These are phyloP conservation scores for Dolomedes plantarius DNA, from an alignment of 2,888 invertebrate genomes.

Conservation along the genomic window DNA sequence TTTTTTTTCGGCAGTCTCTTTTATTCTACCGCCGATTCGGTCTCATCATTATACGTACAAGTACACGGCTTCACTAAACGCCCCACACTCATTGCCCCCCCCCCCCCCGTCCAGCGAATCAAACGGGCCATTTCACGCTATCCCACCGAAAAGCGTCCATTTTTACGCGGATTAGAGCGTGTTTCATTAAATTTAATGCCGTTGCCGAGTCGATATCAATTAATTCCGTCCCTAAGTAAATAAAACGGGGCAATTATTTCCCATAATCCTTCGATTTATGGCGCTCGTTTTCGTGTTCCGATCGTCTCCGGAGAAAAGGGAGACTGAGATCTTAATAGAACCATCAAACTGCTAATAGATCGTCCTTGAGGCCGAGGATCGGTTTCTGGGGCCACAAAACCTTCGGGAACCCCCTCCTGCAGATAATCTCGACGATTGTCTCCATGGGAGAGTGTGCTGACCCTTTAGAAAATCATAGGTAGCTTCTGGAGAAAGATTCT, in stretches of 20 bases:
- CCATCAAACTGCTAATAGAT: constrained; percentile 62
- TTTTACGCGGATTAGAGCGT: constrained; percentile 63
- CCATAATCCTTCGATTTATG: constrained; percentile 62
- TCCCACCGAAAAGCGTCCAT: constrained; percentile 4
- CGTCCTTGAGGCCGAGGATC: constrained; percentile 33
- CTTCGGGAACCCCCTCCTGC: background rate
- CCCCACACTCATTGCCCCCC: too few species aligned
- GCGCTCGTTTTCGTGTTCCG: constrained; percentile 28
- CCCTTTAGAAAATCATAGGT: too few species aligned
- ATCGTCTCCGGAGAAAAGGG: constrained; percentile 23
- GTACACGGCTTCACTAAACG: too few species aligned
- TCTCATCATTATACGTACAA: too few species aligned
- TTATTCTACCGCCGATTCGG: too few species aligned
- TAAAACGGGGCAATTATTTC: constrained; percentile 68
- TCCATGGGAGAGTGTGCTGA: too few species aligned
- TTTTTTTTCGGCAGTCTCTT: too few species aligned
- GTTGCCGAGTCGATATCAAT: constrained; percentile 65
- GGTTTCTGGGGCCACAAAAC: background rate
- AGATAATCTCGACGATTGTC: too few species aligned
- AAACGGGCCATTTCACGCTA: background rate
- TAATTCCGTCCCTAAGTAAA: constrained; percentile 64
- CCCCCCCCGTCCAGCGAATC: too few species aligned
- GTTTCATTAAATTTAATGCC: constrained; percentile 67
- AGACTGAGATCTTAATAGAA: constrained; percentile 34
- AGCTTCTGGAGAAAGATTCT: too few species aligned